A percentile compares a stretch with the other conserved stretches of the same genome.
phyloP scores from a whole-genome alignment of 2,797 vertebrate genomes.

The Atherinosoma microstoma region DNA sequence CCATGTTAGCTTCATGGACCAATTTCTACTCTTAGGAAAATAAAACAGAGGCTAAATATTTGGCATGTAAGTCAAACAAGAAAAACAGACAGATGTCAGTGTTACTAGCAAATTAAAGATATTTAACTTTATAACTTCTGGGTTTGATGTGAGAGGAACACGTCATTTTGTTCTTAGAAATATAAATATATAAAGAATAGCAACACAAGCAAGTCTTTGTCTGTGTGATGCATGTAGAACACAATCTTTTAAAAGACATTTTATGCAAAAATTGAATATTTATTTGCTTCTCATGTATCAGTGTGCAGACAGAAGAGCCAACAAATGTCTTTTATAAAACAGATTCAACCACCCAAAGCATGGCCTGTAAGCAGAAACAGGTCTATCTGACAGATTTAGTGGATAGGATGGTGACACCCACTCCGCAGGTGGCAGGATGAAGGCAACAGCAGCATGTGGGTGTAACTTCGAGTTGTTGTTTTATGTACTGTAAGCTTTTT shows the following conservation, averaged over 20 bases:
- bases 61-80: conserved; percentile 18
- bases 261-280: background rate
- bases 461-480: conserved; percentile 66
- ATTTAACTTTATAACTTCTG: background rate
- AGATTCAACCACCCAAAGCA: conserved; percentile 59
- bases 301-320: conserved; percentile 33
- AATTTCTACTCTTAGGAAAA: conserved; percentile 39
- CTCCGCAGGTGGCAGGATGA: conserved; percentile 78
- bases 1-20: conserved; percentile 41
- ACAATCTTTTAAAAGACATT: background rate
- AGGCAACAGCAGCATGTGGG: conserved; percentile 78
- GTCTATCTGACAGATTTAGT: conserved; percentile 74
- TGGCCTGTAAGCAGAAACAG: conserved; percentile 51
- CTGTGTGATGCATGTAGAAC: background rate
- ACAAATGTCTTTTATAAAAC: conserved; percentile 47
- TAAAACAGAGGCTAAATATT: conserved; percentile 20
- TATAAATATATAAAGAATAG: no score
- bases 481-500: conserved; percentile 44
- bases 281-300: background rate
- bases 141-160: background rate
- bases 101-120: background rate
- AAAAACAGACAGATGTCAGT: conserved; percentile 1
- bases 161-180: no score
- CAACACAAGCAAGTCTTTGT: background rate
- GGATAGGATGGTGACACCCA: conserved; percentile 74